phyloP scores from a whole-genome alignment of 1,140 invertebrate species.

The Caenorhabditis inopinata region DNA sequence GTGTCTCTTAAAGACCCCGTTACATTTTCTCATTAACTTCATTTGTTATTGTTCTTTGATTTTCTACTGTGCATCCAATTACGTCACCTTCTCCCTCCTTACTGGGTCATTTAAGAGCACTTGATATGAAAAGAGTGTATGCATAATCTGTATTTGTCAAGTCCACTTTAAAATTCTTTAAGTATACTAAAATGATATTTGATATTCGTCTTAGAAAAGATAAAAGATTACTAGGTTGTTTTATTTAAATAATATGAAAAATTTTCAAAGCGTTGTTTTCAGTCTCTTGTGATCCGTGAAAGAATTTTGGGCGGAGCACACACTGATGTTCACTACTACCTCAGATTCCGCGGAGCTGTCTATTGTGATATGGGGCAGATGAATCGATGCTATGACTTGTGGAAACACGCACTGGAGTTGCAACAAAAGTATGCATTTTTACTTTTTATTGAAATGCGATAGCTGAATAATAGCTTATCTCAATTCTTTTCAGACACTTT shows the following conservation, averaged over 20 bases:
- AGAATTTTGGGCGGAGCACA: conserved; percentile 55
- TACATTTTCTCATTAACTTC: too few species aligned
- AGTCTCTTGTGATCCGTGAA: conserved; percentile 57
- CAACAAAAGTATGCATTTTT: conserved; percentile 39
- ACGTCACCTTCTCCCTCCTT: not conserved
- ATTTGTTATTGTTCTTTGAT: too few species aligned
- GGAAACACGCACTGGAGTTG: conserved; percentile 54
- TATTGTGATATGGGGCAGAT: conserved; percentile 58
- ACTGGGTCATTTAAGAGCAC: not conserved
- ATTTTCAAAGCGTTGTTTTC: conserved; percentile 1
- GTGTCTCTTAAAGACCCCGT: too few species aligned
- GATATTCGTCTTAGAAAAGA: too few species aligned
- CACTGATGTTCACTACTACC: conserved; percentile 57
- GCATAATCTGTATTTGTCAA: conserved; percentile 7
- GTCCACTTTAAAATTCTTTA: too few species aligned
- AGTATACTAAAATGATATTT: too few species aligned
- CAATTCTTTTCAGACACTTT: conserved; percentile 30
- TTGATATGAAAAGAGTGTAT: not conserved
- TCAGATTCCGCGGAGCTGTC: conserved; percentile 56
- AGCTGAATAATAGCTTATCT: not conserved
- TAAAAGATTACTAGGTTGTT: too few species aligned
- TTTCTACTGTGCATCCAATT: conserved; percentile 3
- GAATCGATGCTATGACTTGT: conserved; percentile 54
- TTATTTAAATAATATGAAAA: too few species aligned
- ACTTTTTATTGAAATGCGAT: not conserved